phyloP scores from a whole-genome alignment of 2,113 vertebrate genomes.

The Monopterus albus region DNA sequence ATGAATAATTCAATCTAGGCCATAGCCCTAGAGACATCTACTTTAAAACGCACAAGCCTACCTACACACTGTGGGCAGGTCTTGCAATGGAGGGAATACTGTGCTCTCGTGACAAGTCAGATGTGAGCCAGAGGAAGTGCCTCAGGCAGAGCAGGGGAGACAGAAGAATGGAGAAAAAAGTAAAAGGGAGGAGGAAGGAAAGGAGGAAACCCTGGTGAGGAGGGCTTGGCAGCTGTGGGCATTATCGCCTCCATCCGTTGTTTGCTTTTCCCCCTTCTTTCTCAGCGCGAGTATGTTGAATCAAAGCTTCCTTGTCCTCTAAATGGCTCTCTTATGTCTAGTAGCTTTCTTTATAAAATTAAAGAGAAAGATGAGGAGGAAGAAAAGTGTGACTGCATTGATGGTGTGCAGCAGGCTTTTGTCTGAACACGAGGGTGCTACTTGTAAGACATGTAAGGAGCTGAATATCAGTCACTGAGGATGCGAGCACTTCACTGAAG shows the following conservation, averaged over 20 bases:
- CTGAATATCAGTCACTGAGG: slow-evolving; percentile 35
- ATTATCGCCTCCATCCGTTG: neutral
- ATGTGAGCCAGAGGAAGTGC: slow-evolving; percentile 58
- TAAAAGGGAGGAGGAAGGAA: neutral
- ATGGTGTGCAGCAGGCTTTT: slow-evolving; percentile 35
- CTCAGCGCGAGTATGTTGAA: slow-evolving; percentile 7
- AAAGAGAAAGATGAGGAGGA: slow-evolving; percentile 17
- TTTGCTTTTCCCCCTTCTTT: neutral
- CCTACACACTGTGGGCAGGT: slow-evolving; percentile 36
- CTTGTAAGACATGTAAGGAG: slow-evolving; percentile 24
- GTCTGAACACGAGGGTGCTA: slow-evolving; percentile 36
- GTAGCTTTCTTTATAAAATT: slow-evolving; percentile 27
- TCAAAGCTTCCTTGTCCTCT: slow-evolving; percentile 14
- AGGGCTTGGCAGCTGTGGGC: slow-evolving; percentile 23
- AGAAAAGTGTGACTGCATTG: slow-evolving; percentile 34
- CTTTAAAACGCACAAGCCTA: slow-evolving; percentile 26
- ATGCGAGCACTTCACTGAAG: slow-evolving; percentile 28
- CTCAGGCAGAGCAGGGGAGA: slow-evolving; percentile 40
- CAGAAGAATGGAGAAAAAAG: slow-evolving; percentile 7
- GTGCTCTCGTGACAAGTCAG: slow-evolving; percentile 65
- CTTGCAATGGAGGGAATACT: slow-evolving; percentile 71
- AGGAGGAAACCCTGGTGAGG: neutral
- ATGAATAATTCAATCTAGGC: slow-evolving; percentile 73
- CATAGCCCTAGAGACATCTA: slow-evolving; percentile 59
- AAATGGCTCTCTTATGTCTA: slow-evolving; percentile 43